Evolutionary conservation across 1,140 invertebrate genomes (phyloP), one percentile per base, ranked within the genome.

Genomic region (Eueides isabella): DNA sequence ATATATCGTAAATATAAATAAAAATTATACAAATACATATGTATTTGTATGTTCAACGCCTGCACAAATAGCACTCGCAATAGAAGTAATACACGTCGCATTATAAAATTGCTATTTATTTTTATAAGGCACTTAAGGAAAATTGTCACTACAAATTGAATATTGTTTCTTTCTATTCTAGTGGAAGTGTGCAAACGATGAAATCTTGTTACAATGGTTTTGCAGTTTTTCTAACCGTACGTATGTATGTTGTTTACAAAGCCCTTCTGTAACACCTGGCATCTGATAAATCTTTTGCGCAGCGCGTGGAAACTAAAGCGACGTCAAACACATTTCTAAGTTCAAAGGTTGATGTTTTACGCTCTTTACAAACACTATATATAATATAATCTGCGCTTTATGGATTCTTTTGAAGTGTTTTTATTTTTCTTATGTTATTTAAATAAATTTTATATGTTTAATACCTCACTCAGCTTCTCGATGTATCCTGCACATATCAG

Each of bases 31-130:
- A 55, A 23, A 68, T 67, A 72, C 63, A 16, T 19, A 5, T 55
- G 2, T 12, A 11, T 23, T 23, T 6, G 11, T 23, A 3, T 12
- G 0, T 12, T 4, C 23, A 80, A 79, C 80, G 75, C 80, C 77
- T 82, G 41, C 33, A 64, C 16, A 48, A 77, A 71, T 74, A 76
- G 68, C 78, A 72, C 79, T 71, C 70, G 77, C 75, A 80, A 76
- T 75, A 61, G n/a, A 61, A 62, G 14, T 28, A 62, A 16, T 16
- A 71, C 48, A 35, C 64, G 71, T 41, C 30, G 64, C 29, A 66
- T 71, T 69, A 65, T 62, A 29, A 38, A 55, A 65, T 69, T 71
- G 71, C 70, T 77, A 77, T 80, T 80, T 64, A 67, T 65, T 74
- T 74, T 70, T 65, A 61, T 55, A 44, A 74, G 72, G 72, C 72